Evolutionary conservation across 2,888 invertebrate species (phyloP).

Genomic region (Ochropacha duplaris): DNA sequence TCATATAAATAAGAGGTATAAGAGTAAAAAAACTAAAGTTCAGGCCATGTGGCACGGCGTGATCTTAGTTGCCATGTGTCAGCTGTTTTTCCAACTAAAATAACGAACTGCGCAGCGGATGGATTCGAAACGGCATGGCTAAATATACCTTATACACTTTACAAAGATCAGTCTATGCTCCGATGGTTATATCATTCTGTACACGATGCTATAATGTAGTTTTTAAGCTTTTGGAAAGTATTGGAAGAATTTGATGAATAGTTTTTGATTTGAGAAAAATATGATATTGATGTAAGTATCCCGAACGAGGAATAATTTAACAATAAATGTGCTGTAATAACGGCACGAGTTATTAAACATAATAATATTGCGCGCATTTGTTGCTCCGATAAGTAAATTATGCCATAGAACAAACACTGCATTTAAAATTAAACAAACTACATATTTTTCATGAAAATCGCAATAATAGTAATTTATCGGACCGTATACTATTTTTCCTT

Average conservation of each 20-base stretch:
- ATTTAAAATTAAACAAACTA: background rate
- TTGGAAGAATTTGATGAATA: background rate
- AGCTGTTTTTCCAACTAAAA: constrained; percentile 59
- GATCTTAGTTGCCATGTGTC: constrained; percentile 59
- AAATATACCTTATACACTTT: constrained; percentile 30
- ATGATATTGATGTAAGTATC: too few species aligned
- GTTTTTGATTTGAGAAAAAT: background rate
- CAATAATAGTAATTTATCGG: constrained; percentile 13
- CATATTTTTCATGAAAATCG: background rate
- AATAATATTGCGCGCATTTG: background rate
- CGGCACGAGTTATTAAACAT: background rate
- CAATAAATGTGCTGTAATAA: background rate
- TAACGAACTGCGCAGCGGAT: constrained; percentile 65
- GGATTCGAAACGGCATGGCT: constrained; percentile 33
- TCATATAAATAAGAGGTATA: constrained; percentile 17
- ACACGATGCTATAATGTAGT: background rate
- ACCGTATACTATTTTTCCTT: constrained; percentile 31
- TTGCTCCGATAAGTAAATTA: background rate
- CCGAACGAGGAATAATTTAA: background rate
- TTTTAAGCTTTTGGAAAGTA: background rate
- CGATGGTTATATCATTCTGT: background rate
- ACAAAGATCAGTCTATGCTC: constrained; percentile 15
- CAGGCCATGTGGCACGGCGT: constrained; percentile 44
- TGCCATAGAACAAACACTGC: background rate
- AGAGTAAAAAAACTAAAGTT: constrained; percentile 17